Evolutionary conservation across 2,888 invertebrate species (phyloP).

Genomic region (Thecocarcelia acutangulata): DNA sequence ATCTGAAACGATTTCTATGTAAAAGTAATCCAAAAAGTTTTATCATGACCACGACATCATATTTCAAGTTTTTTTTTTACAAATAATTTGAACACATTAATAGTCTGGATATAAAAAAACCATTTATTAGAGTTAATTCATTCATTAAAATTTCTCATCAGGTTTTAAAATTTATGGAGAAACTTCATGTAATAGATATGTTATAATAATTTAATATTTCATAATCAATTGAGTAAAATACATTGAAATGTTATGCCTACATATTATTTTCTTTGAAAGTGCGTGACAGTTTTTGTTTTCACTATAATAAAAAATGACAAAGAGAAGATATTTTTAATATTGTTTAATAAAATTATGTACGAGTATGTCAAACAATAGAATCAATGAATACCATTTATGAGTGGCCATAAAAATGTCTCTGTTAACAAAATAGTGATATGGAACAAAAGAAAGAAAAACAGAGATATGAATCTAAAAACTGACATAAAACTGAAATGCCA

Average conservation of each 20-base stretch:
- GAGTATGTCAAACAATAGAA: slow-evolving; percentile 60
- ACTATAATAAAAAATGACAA: slow-evolving; percentile 33
- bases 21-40: too few relatives aligned
- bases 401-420: slow-evolving; percentile 57
- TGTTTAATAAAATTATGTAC: slow-evolving; percentile 42
- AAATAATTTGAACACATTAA: background rate
- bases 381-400: slow-evolving; percentile 64
- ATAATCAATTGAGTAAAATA: slow-evolving; percentile 20
- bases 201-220: slow-evolving; percentile 44
- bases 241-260: background rate
- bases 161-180: slow-evolving; percentile 22
- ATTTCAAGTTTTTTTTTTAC: too few relatives aligned
- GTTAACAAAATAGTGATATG: slow-evolving; percentile 1
- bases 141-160: slow-evolving; percentile 24
- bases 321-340: slow-evolving; percentile 1
- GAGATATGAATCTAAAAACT: slow-evolving; percentile 64
- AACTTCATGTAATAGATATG: slow-evolving; percentile 42
- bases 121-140: background rate
- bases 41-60: too few relatives aligned
- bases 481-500: slow-evolving; percentile 58
- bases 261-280: slow-evolving; percentile 24
- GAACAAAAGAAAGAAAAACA: slow-evolving; percentile 12
- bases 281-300: slow-evolving; percentile 22
- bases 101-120: background rate
- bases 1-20: too few relatives aligned